These are phyloP conservation scores for Hestina assimilis DNA, from an alignment of 1,140 invertebrate species.

Conservation along the genomic window DNA sequence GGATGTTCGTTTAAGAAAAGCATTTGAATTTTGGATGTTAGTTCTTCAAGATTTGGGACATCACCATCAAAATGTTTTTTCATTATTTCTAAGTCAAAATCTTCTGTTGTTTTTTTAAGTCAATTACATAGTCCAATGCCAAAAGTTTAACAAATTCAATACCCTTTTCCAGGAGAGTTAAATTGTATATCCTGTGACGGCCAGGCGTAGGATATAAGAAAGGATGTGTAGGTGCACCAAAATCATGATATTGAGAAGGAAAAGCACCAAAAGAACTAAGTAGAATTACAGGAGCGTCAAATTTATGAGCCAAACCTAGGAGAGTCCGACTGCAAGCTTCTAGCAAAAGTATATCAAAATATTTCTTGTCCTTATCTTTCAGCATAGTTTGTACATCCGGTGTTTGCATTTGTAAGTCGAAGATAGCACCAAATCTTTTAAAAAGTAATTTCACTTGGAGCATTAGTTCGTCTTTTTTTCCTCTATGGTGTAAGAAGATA, in stretches of 20 bases:
- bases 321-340: slow-evolving; percentile 37
- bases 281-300: slow-evolving; percentile 63
- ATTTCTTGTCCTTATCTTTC: slow-evolving; percentile 29
- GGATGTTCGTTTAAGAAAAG: slow-evolving; percentile 75
- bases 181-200: slow-evolving; percentile 36
- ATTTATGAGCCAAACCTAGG: slow-evolving; percentile 52
- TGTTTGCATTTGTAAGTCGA: slow-evolving; percentile 42
- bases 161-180: slow-evolving; percentile 50
- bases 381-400: slow-evolving; percentile 46
- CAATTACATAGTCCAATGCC: slow-evolving; percentile 1
- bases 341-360: slow-evolving; percentile 54
- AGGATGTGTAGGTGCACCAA: slow-evolving; percentile 72
- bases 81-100: slow-evolving; percentile 42
- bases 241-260: slow-evolving; percentile 29
- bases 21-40: slow-evolving; percentile 72
- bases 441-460: slow-evolving; percentile 23
- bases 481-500: slow-evolving; percentile 9
- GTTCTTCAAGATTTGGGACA: slow-evolving; percentile 50
- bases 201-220: slow-evolving; percentile 66
- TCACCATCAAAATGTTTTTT: slow-evolving; percentile 58
- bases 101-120: slow-evolving; percentile 1
- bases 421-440: slow-evolving; percentile 20
- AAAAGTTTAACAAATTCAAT: slow-evolving; percentile 34
- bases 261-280: slow-evolving; percentile 50
- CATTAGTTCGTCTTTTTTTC: slow-evolving; percentile 13